Percentiles rank a stretch among this genome's conserved stretches.
These are phyloP conservation scores for Epicampocera succincta DNA, from an alignment of 2,888 invertebrate genomes.

Conservation along the genomic window DNA sequence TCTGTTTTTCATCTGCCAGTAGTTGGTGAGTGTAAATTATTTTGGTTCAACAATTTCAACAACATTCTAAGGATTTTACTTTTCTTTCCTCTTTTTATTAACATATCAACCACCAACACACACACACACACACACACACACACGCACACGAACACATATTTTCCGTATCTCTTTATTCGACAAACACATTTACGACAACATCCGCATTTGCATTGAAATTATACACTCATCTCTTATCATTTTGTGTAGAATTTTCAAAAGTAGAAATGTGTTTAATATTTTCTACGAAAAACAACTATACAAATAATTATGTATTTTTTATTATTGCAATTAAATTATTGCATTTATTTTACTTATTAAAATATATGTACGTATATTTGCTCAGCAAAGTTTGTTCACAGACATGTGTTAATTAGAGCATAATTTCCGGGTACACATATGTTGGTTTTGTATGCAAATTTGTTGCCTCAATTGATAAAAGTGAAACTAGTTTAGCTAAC, in stretches of 20 bases:
- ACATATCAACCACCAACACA: neutral
- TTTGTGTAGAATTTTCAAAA: neutral
- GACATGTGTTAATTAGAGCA: conserved; percentile 58
- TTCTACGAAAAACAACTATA: too few species aligned
- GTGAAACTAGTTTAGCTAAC: conserved; percentile 30
- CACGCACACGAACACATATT: too few species aligned
- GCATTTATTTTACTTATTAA: conserved; percentile 30
- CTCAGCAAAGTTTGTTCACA: neutral
- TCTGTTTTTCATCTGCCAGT: conserved; percentile 2
- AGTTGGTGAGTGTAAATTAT: conserved; percentile 47
- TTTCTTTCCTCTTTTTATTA: neutral
- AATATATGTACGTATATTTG: neutral
- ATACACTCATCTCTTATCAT: conserved; percentile 3
- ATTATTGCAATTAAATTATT: conserved; percentile 15
- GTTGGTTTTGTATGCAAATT: conserved; percentile 12
- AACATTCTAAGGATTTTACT: conserved; percentile 45
- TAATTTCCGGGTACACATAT: conserved; percentile 58
- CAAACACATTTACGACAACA: too few species aligned
- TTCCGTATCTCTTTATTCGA: too few species aligned
- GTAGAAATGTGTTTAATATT: neutral
- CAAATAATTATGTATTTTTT: conserved; percentile 5
- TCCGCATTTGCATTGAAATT: too few species aligned
- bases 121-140: too few species aligned
- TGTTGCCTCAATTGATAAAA: conserved; percentile 31
- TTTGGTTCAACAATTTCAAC: conserved; percentile 58